Evolutionary conservation across 2,113 vertebrate genomes (phyloP).

Genomic region (Sinocyclocheilus grahami): DNA sequence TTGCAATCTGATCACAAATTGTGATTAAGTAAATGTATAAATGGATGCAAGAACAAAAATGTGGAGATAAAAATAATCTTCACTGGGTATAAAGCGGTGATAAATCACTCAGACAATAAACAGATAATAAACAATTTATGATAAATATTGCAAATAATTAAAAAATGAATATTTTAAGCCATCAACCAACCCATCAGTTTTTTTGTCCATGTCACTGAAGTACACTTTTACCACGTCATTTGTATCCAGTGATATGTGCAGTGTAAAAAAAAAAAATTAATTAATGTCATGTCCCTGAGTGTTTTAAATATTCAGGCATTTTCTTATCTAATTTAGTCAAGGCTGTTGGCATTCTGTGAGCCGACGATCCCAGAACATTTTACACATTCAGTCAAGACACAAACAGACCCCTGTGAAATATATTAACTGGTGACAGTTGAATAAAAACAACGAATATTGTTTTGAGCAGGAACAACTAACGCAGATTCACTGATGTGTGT

Average conservation of each 20-base stretch:
- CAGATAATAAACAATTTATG: neutral
- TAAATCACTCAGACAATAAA: no score
- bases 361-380: neutral
- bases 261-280: neutral
- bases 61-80: no score
- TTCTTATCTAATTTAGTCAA: neutral
- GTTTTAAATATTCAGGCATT: neutral
- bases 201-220: no score
- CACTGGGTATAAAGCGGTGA: no score
- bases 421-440: conserved; percentile 18
- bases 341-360: neutral
- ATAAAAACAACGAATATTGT: conserved; percentile 22
- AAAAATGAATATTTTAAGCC: no score
- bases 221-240: neutral
- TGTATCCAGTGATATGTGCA: neutral
- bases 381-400: neutral
- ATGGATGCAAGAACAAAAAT: no score
- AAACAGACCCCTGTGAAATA: conserved; percentile 9
- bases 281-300: neutral
- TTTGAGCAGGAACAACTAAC: conserved; percentile 35
- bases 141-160: neutral
- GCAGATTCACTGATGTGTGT: neutral
- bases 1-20: neutral
- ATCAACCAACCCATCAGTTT: no score
- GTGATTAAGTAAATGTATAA: no score